Evolutionary conservation across 2,888 invertebrate species (phyloP).

Genomic region (Platerodrilus igneus): DNA sequence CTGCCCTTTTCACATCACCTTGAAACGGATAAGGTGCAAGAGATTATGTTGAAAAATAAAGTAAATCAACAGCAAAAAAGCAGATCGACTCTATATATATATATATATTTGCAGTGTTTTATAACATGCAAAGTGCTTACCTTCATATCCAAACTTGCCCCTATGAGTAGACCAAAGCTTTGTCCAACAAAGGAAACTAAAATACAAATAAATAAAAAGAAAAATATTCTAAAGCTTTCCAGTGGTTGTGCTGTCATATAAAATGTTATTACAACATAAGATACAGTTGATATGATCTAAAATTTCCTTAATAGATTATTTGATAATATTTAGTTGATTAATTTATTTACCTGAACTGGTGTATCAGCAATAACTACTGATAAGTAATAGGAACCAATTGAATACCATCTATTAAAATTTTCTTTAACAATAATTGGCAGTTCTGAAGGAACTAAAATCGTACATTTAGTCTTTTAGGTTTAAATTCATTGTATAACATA

Average conservation of each 20-base stretch:
- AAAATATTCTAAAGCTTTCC: conserved; percentile 66
- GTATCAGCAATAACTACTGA: conserved; percentile 64
- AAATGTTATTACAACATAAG: conserved; percentile 76
- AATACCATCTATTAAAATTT: conserved; percentile 67
- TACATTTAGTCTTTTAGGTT: too few relatives aligned
- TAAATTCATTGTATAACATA: conserved; percentile 54
- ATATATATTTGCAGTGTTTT: too few relatives aligned
- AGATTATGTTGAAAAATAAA: too few relatives aligned
- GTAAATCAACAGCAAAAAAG: too few relatives aligned
- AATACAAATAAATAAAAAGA: conserved; percentile 68
- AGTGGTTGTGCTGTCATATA: conserved; percentile 81
- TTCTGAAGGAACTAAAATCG: conserved; percentile 60
- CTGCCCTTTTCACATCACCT: too few relatives aligned
- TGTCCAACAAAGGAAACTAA: conserved; percentile 81
- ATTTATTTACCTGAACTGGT: conserved; percentile 47
- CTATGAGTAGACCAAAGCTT: conserved; percentile 79
- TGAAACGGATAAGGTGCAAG: too few relatives aligned
- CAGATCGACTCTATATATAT: too few relatives aligned
- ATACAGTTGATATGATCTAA: conserved; percentile 58
- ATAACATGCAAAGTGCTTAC: conserved; percentile 47
- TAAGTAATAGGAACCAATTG: conserved; percentile 59
- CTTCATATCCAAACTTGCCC: conserved; percentile 74
- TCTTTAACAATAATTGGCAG: conserved; percentile 58
- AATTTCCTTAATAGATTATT: conserved; percentile 30
- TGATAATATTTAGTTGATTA: conserved; percentile 2